A percentile compares a stretch with the other conserved stretches of the same genome.
Evolutionary conservation across 2,888 invertebrate genomes (phyloP).

Genomic region (Nysson spinosus): DNA sequence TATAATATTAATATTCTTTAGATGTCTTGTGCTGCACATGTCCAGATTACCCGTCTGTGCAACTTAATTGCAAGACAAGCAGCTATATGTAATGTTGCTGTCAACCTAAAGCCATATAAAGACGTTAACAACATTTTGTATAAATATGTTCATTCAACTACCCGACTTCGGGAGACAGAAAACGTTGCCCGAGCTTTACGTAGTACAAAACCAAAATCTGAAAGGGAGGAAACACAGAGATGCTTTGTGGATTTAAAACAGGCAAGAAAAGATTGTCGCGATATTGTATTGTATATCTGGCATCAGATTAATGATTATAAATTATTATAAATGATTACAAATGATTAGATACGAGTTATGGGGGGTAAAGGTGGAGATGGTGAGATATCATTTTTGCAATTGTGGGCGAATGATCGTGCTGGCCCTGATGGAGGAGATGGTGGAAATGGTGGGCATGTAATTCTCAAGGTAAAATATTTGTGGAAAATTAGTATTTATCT

Average conservation of each 20-base stretch:
- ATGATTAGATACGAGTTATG: constrained; percentile 79
- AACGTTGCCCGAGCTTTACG: constrained; percentile 61
- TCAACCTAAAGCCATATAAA: constrained; percentile 8
- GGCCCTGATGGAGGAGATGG: constrained; percentile 99
- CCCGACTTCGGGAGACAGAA: constrained; percentile 31
- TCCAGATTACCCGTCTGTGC: constrained; percentile 36
- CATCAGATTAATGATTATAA: constrained; percentile 1
- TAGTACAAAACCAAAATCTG: constrained; percentile 66
- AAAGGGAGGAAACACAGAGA: constrained; percentile 43
- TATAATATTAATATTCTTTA: constrained; percentile 41
- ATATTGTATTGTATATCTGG: not conserved
- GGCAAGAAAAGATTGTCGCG: constrained; percentile 50
- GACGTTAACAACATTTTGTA: constrained; percentile 7
- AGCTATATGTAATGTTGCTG: not conserved
- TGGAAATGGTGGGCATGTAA: constrained; percentile 96
- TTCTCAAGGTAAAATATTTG: constrained; percentile 82
- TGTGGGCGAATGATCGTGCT: constrained; percentile 90
- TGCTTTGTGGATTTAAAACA: constrained; percentile 71
- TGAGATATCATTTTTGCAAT: constrained; percentile 89
- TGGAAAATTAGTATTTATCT: not conserved
- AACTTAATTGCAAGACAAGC: constrained; percentile 40
- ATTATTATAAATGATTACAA: constrained; percentile 1
- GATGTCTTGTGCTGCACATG: constrained; percentile 60
- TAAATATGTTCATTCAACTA: constrained; percentile 53
- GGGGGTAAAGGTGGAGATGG: constrained; percentile 98